Evolutionary conservation across 1,140 invertebrate species (phyloP), one percentile per base, ranked within the genome.

Genomic region (Leptinotarsa texana): DNA sequence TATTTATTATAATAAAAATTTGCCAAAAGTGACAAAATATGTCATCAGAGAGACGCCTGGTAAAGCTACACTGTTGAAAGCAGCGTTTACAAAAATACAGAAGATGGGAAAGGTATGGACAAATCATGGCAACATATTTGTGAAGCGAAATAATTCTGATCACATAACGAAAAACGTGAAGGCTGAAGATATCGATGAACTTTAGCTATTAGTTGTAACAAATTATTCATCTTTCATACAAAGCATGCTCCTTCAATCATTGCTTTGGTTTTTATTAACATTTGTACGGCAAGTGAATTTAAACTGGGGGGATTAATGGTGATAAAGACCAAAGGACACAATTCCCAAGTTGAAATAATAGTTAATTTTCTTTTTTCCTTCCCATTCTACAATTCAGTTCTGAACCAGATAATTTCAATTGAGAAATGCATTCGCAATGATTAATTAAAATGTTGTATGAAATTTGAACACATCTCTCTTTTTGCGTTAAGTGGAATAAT

Each of bases 131-230:
- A 69, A 69, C 15, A 48, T 51, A 48, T 48, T 69, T 69, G 68
- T 69, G 68, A 69, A 18, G 68, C 48, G 33, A 18, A 69, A 69
- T 69, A 69, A 69, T 69, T 69, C 68, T 22, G 48, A 69, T 48
- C 68, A 48, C 33, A 69, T 48, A 21, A 22, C 48, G 4, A 69
- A 69, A 17, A 49, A 51, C n/a, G 68, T 69, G 33, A 51, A 42
- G 21, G 15, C 48, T 48, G 68, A 69, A 11, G 68, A 69, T 69
- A 48, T 69, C 22, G 18, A 69, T 48, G 18, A 42, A 42, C 8
- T 69, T 42, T 21, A 69, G 42, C 68, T 49, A 69, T 69, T 69
- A 15, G 13, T 48, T 69, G 21, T 65, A n/a, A 21, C 15, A 65
- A 65, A 65, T 24, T 65, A 65, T 65, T 24, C 6, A 21, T 63